These are phyloP conservation scores for Polypterus senegalus DNA, from an alignment of 2,113 vertebrate genomes.

Conservation along the genomic window DNA sequence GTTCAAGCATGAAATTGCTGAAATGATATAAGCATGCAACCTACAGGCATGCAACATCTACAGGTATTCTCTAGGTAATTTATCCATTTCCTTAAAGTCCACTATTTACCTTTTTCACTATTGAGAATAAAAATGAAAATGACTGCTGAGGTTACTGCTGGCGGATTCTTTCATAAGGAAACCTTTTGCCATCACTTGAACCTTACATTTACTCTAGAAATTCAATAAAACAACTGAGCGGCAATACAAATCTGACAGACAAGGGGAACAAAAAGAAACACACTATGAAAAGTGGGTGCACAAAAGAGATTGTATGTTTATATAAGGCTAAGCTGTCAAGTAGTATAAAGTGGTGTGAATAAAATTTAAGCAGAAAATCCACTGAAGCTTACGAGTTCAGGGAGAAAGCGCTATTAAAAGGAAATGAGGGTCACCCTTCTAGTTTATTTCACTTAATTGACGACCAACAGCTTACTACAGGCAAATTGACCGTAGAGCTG, in stretches of 20 bases:
- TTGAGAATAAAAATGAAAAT: not conserved
- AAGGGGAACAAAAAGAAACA: not conserved
- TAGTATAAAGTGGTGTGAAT: slow-evolving; percentile 71
- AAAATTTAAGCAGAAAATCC: slow-evolving; percentile 75
- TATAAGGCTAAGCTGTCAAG: slow-evolving; percentile 70
- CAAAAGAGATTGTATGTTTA: slow-evolving; percentile 46
- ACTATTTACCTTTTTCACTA: too few relatives aligned
- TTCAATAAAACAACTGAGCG: slow-evolving; percentile 28
- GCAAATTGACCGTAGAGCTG: slow-evolving; percentile 54
- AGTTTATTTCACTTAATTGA: slow-evolving; percentile 98
- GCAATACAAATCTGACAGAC: slow-evolving; percentile 46
- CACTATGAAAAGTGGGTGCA: slow-evolving; percentile 16
- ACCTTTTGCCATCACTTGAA: not conserved
- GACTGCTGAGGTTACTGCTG: not conserved
- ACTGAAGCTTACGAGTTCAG: slow-evolving; percentile 75
- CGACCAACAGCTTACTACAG: slow-evolving; percentile 69
- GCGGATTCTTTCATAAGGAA: not conserved
- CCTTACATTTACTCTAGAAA: not conserved
- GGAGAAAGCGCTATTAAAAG: slow-evolving; percentile 72
- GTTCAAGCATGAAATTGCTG: not conserved
- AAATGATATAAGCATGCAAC: not conserved
- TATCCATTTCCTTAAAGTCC: not conserved
- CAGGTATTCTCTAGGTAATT: not conserved
- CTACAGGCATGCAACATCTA: not conserved
- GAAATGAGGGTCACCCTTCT: slow-evolving; percentile 92